Conservation (phyloP, 2,888 invertebrate species). For the Melipona bicolor region DNA sequence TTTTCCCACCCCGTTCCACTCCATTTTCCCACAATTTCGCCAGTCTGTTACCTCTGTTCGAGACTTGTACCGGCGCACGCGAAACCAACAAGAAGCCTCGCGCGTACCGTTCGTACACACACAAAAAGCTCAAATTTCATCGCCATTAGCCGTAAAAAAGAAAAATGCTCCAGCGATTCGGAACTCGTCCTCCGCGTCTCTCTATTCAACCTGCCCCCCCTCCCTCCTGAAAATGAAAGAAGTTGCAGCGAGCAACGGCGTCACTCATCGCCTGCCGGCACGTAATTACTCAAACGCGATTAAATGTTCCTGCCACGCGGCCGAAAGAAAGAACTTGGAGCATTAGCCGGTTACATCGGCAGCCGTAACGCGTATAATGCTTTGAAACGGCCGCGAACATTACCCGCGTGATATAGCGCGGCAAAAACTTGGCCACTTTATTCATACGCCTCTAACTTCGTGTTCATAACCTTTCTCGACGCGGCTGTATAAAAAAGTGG, state of each 20-base stretch:
- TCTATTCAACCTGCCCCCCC: neutral
- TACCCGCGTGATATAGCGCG: constrained; percentile 79
- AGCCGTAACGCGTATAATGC: constrained; percentile 55
- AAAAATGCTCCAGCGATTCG: constrained; percentile 21
- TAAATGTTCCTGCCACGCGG: constrained; percentile 54
- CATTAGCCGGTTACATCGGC: constrained; percentile 59
- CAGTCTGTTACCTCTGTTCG: neutral
- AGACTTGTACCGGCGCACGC: constrained; percentile 22
- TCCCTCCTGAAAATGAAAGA: constrained; percentile 27
- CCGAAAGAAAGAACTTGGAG: constrained; percentile 54
- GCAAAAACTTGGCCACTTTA: constrained; percentile 81
- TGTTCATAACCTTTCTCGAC: constrained; percentile 74
- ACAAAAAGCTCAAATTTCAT: constrained; percentile 33
- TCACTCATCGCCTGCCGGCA: constrained; percentile 65
- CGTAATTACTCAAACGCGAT: constrained; percentile 70
- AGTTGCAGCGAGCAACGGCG: constrained; percentile 10
- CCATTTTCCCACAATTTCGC: constrained; percentile 17
- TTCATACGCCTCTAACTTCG: constrained; percentile 76
- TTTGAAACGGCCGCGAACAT: constrained; percentile 75
- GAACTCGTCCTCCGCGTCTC: neutral
- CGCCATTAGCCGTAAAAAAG: constrained; percentile 40
- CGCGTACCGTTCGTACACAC: constrained; percentile 26
- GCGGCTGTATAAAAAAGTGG: constrained; percentile 77
- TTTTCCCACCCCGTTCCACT: neutral
- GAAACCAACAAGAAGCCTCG: constrained; percentile 12